A percentile compares a stretch with the other conserved stretches of the same genome.
These are phyloP conservation scores for Lethocerus indicus DNA, from an alignment of 1,140 invertebrate species.

Conservation along the genomic window DNA sequence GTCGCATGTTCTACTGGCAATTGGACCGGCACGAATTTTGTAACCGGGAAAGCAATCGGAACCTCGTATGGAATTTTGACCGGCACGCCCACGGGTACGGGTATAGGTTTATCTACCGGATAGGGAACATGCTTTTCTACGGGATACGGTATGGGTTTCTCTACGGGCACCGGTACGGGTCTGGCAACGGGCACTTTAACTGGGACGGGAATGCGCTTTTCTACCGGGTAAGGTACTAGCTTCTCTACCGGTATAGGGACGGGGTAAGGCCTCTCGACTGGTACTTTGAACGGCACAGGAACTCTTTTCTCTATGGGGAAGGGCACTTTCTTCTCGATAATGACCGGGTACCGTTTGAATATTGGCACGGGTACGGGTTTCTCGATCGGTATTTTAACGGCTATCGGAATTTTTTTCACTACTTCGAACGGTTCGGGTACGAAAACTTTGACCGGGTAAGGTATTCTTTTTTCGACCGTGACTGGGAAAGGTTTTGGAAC, in stretches of 20 bases:
- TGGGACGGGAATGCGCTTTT: conserved; percentile 2
- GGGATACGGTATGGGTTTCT: conserved; percentile 25
- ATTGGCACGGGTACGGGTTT: conserved; percentile 15
- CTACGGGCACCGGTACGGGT: conserved; percentile 24
- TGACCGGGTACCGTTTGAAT: conserved; percentile 39
- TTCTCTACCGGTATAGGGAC: neutral
- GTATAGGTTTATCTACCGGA: too few species aligned
- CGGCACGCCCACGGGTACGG: too few species aligned
- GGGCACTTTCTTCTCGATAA: conserved; percentile 15
- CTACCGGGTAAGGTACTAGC: conserved; percentile 19
- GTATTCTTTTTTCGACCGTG: conserved; percentile 20
- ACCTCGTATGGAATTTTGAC: too few species aligned
- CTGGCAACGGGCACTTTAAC: conserved; percentile 1
- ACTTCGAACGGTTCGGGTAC: conserved; percentile 41
- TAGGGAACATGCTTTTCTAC: conserved; percentile 23
- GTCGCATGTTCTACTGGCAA: too few species aligned
- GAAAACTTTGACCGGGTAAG: conserved; percentile 28
- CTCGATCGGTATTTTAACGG: neutral
- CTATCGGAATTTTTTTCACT: conserved; percentile 40
- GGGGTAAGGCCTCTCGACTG: conserved; percentile 5
- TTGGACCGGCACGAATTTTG: too few species aligned
- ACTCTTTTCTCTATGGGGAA: conserved; percentile 29
- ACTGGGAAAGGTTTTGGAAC: conserved; percentile 23
- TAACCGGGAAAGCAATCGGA: too few species aligned
- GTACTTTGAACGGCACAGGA: conserved; percentile 24